Percentiles rank a stretch among this genome's conserved stretches.
phyloP scores from a whole-genome alignment of 2,113 vertebrate species.

The Scytalopus superciliaris region DNA sequence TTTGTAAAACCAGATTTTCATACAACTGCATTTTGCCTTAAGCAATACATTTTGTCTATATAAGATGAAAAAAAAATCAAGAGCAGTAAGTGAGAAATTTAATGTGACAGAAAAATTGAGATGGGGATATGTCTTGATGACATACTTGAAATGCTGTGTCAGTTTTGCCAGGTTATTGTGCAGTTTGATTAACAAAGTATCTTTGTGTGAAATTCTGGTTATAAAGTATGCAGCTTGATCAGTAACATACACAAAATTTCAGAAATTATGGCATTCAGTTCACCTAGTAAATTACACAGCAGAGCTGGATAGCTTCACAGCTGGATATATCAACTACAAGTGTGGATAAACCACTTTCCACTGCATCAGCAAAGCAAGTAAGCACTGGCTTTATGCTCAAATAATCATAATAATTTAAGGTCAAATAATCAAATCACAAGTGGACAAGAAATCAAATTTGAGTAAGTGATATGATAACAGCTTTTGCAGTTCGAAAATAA shows the following conservation, averaged over 20 bases:
- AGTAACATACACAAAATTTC: neutral
- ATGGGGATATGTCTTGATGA: neutral
- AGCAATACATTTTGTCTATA: neutral
- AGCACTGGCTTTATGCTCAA: neutral
- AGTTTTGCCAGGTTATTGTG: neutral
- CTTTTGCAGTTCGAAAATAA: neutral
- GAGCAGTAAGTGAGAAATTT: neutral
- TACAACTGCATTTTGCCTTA: neutral
- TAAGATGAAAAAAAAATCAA: neutral
- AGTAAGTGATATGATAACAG: neutral
- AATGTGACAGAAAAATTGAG: neutral
- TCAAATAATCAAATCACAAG: neutral
- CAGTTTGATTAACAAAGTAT: neutral
- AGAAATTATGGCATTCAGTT: neutral
- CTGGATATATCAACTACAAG: conserved; percentile 36
- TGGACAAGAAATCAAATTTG: neutral
- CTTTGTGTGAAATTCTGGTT: neutral
- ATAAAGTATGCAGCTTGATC: conserved; percentile 7
- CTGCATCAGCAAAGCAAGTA: neutral
- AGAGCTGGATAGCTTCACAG: neutral
- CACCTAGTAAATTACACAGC: conserved; percentile 17
- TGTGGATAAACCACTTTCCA: neutral
- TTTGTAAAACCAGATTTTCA: neutral
- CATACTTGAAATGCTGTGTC: neutral
- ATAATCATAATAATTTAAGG: neutral